Evolutionary conservation across 1,140 invertebrate genomes (phyloP).

Genomic region (Latrodectus geometricus): DNA sequence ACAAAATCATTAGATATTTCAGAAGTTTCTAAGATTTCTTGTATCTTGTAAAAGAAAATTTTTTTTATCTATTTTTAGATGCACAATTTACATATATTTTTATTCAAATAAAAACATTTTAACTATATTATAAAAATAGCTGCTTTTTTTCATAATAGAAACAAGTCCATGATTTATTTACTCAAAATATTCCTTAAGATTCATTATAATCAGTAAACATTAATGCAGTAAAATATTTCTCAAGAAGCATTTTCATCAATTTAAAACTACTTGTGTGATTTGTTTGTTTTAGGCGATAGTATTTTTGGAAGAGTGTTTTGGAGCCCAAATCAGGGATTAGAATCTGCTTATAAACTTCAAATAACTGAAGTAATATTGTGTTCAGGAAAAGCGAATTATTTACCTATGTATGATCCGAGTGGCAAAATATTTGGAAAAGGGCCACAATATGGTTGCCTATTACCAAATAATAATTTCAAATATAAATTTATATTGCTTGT

Average conservation of each 20-base stretch:
- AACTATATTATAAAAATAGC: too few relatives aligned
- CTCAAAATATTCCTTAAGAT: neutral
- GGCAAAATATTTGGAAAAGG: constrained; percentile 70
- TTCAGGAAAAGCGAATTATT: constrained; percentile 70
- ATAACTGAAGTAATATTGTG: constrained; percentile 72
- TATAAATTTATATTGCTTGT: constrained; percentile 72
- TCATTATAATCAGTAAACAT: neutral
- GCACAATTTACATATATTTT: too few relatives aligned
- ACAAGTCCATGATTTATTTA: neutral
- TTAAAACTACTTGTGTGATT: neutral
- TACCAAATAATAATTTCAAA: constrained; percentile 68
- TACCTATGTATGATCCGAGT: constrained; percentile 71
- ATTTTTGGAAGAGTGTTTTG: constrained; percentile 72
- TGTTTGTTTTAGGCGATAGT: constrained; percentile 67
- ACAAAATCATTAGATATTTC: too few relatives aligned
- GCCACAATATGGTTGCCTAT: constrained; percentile 71
- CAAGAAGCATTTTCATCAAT: too few relatives aligned
- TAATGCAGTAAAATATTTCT: too few relatives aligned
- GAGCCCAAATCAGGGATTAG: constrained; percentile 70
- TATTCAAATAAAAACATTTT: too few relatives aligned
- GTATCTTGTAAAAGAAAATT: too few relatives aligned
- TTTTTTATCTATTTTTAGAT: too few relatives aligned
- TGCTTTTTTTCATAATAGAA: too few relatives aligned
- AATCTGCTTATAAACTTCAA: constrained; percentile 69
- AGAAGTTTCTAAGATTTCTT: too few relatives aligned